Evolutionary conservation across 2,797 vertebrate species (phyloP).

Genomic region (Sphaeramia orbicularis): DNA sequence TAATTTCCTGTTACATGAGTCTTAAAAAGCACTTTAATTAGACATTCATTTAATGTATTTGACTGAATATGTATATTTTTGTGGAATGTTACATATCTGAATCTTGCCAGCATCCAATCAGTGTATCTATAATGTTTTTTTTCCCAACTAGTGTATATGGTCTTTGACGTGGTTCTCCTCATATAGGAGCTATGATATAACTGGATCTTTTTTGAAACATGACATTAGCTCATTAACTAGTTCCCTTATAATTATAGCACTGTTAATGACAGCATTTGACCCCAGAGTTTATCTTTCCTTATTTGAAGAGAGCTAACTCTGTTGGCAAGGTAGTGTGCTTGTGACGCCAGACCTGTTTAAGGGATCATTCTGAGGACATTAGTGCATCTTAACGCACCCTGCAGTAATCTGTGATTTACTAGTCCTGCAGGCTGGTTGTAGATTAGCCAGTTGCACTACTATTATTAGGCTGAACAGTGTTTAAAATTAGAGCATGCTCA

Average conservation of each 20-base stretch:
- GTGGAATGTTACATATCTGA: neutral
- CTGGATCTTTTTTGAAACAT: conserved; percentile 16
- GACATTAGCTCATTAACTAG: conserved; percentile 36
- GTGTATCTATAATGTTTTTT: conserved; percentile 1
- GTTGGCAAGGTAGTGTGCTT: conserved; percentile 1
- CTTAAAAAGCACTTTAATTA: neutral
- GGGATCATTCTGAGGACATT: conserved; percentile 65
- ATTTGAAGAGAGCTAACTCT: conserved; percentile 51
- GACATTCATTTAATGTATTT: neutral
- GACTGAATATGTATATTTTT: neutral
- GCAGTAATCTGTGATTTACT: conserved; percentile 66
- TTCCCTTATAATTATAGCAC: conserved; percentile 21
- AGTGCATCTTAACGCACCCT: conserved; percentile 45
- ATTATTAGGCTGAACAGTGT: conserved; percentile 33
- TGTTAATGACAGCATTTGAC: conserved; percentile 48
- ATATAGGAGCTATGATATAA: conserved; percentile 15
- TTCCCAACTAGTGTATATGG: neutral
- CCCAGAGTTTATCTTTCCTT: conserved; percentile 44
- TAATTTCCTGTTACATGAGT: neutral
- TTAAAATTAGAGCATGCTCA: conserved; percentile 1
- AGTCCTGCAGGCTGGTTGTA: conserved; percentile 31
- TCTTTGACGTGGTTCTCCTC: neutral
- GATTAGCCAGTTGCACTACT: conserved; percentile 50
- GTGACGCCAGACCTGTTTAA: conserved; percentile 62
- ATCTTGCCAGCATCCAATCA: neutral